Evolutionary conservation across 2,113 vertebrate genomes (phyloP).

Genomic region (Spilogale gracilis): DNA sequence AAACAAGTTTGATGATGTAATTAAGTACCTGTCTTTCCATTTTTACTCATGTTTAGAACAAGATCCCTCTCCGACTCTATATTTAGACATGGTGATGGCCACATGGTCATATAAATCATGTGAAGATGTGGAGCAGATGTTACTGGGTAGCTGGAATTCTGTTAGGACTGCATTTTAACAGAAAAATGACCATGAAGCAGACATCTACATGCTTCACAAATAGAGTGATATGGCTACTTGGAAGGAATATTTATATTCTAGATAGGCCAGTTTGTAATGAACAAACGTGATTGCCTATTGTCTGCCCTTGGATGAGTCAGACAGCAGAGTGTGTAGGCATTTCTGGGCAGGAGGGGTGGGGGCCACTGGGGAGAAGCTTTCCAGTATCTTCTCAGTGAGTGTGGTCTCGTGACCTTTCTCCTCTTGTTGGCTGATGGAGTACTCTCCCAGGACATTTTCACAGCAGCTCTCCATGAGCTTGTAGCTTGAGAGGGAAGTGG

Average conservation of each 20-base stretch:
- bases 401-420: conserved; percentile 32
- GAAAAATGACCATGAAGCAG: conserved; percentile 64
- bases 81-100: conserved; percentile 41
- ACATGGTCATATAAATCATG: conserved; percentile 65
- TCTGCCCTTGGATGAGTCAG: conserved; percentile 83
- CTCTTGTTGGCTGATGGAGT: neutral
- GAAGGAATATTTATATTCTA: conserved; percentile 75
- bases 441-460: neutral
- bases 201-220: conserved; percentile 76
- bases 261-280: conserved; percentile 67
- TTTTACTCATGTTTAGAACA: conserved; percentile 33
- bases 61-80: conserved; percentile 10
- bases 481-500: conserved; percentile 4
- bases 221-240: conserved; percentile 77
- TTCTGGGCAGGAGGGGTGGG: neutral
- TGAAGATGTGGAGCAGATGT: conserved; percentile 82
- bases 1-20: conserved; percentile 56
- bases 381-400: neutral
- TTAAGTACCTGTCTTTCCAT: conserved; percentile 49
- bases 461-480: neutral
- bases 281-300: conserved; percentile 68
- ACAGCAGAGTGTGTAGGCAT: neutral
- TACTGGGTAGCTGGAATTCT: conserved; percentile 59
- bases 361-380: conserved; percentile 55
- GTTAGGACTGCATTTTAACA: conserved; percentile 68